These are phyloP conservation scores for Dioctria linearis DNA, from an alignment of 2,888 invertebrate genomes.

Conservation along the genomic window DNA sequence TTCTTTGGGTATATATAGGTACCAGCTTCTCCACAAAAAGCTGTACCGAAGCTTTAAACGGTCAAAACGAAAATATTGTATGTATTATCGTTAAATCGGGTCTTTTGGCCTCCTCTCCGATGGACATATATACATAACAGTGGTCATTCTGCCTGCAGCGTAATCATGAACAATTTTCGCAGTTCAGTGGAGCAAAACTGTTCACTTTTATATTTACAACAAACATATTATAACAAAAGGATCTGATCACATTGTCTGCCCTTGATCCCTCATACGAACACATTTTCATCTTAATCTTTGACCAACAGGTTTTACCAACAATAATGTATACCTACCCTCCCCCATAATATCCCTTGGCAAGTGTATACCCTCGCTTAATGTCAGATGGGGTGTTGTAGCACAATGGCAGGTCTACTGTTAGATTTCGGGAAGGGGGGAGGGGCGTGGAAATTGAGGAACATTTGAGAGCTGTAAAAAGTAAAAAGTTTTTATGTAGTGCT, in stretches of 20 bases:
- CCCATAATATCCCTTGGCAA: conserved; percentile 54
- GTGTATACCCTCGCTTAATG: neutral
- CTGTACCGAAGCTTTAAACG: too few relatives aligned
- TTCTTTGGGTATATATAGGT: too few relatives aligned
- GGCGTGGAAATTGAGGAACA: neutral
- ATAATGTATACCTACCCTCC: conserved; percentile 46
- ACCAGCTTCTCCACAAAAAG: too few relatives aligned
- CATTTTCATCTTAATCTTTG: conserved; percentile 32
- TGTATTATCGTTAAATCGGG: too few relatives aligned
- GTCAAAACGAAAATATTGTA: too few relatives aligned
- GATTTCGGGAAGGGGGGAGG: neutral
- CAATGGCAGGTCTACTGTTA: neutral
- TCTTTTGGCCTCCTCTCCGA: too few relatives aligned
- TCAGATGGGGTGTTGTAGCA: neutral
- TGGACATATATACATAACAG: too few relatives aligned
- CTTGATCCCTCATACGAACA: conserved; percentile 30
- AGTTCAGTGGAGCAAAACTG: conserved; percentile 43
- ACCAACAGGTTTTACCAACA: conserved; percentile 56
- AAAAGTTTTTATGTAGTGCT: conserved; percentile 50
- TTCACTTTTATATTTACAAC: conserved; percentile 26
- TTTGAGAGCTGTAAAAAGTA: conserved; percentile 46
- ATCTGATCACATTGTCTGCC: conserved; percentile 29
- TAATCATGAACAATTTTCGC: conserved; percentile 33
- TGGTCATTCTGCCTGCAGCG: neutral
- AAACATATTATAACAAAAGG: conserved; percentile 22